Conservation (phyloP, 2,888 invertebrate species). For the Lumbricus terrestris region DNA sequence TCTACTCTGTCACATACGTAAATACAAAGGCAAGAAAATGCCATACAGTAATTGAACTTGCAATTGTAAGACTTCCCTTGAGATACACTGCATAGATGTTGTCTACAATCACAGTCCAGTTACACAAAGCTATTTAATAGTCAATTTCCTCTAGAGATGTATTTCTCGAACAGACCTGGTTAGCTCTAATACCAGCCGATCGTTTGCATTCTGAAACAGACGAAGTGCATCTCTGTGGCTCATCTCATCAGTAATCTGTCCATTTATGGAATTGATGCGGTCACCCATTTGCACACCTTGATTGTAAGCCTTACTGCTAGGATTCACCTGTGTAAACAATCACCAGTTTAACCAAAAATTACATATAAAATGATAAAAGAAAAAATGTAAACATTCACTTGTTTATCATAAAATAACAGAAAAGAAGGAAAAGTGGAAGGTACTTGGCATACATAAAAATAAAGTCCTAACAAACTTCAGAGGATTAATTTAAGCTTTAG, state of each 20-base stretch:
- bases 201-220: constrained; percentile 9
- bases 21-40: not conserved
- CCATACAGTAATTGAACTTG: not conserved
- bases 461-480: not conserved
- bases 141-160: not conserved
- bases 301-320: not conserved
- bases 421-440: not conserved
- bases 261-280: constrained; percentile 5
- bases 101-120: too few relatives aligned
- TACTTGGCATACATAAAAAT: not conserved
- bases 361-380: too few relatives aligned
- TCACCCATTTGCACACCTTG: constrained; percentile 19
- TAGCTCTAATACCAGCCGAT: not conserved
- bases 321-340: constrained; percentile 13
- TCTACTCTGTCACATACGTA: not conserved
- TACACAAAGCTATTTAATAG: not conserved
- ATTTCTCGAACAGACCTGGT: not conserved
- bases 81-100: too few relatives aligned
- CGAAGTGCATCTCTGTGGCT: constrained; percentile 9
- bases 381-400: not conserved
- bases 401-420: not conserved
- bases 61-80: too few relatives aligned
- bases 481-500: not conserved
- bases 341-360: not conserved
- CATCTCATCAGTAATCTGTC: not conserved